Percentiles rank a stretch among this genome's conserved stretches.
phyloP scores from a whole-genome alignment of 1,140 invertebrate species.

The Caerostris darwini region DNA sequence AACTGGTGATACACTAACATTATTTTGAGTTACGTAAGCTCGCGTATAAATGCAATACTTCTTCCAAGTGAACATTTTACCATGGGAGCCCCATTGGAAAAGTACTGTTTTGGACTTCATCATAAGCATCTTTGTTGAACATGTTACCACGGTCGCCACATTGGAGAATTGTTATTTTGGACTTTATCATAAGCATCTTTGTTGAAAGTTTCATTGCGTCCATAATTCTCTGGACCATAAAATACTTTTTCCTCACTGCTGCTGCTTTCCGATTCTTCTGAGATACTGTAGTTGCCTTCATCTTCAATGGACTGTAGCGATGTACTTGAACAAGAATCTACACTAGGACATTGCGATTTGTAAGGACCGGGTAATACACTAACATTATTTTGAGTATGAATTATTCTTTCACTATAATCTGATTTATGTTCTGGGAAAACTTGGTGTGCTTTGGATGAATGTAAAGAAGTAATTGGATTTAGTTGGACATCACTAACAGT shows the following conservation, averaged over 20 bases:
- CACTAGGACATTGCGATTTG: neutral
- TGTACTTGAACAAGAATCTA: neutral
- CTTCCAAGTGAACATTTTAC: neutral
- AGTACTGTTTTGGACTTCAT: neutral
- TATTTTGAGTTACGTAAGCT: neutral
- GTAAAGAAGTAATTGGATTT: no score
- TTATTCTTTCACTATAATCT: no score
- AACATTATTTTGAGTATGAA: neutral
- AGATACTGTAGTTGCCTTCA: neutral
- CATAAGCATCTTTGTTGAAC: neutral
- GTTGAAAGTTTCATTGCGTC: neutral
- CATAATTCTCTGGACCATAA: neutral
- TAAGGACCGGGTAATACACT: neutral
- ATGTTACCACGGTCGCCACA: neutral
- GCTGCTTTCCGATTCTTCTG: neutral
- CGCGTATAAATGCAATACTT: neutral
- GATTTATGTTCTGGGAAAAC: no score
- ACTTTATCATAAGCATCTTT: neutral
- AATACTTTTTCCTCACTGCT: neutral
- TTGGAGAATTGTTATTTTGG: neutral
- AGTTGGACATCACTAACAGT: no score
- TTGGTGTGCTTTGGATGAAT: no score
- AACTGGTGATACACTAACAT: no score
- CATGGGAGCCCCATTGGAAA: neutral
- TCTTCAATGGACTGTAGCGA: neutral